Conservation (phyloP, 1,140 invertebrate genomes). For the Anastrepha ludens region DNA sequence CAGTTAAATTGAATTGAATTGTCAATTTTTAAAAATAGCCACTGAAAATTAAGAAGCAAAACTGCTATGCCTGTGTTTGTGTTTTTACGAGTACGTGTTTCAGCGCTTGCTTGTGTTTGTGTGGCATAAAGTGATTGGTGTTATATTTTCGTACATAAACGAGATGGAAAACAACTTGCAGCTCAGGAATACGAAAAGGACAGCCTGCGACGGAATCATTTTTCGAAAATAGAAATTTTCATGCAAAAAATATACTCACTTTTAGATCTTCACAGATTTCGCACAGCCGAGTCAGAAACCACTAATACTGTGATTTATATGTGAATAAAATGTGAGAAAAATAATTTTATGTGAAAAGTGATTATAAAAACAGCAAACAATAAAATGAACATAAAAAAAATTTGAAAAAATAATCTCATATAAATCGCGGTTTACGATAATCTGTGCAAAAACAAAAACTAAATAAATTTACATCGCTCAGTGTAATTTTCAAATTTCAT, state of each 20-base stretch:
- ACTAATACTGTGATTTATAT: background rate
- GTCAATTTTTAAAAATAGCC: constrained; percentile 69
- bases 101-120: constrained; percentile 44
- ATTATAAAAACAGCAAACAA: background rate
- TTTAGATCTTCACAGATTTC: background rate
- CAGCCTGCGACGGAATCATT: constrained; percentile 19
- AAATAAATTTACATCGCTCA: background rate
- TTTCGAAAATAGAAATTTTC: constrained; percentile 54
- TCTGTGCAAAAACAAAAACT: background rate
- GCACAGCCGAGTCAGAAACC: background rate
- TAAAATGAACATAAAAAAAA: background rate
- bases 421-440: background rate
- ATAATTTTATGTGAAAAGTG: background rate
- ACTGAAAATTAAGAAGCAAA: constrained; percentile 71
- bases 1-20: constrained; percentile 41
- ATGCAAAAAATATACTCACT: constrained; percentile 3
- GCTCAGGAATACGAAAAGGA: constrained; percentile 48
- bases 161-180: constrained; percentile 54
- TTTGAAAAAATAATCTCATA: background rate
- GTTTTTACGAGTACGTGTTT: background rate
- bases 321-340: background rate
- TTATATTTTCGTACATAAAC: constrained; percentile 48
- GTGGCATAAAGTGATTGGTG: constrained; percentile 14
- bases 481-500: background rate
- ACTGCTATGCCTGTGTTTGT: background rate